Evolutionary conservation across 2,888 invertebrate genomes (phyloP).

Genomic region (Villa cingulata): DNA sequence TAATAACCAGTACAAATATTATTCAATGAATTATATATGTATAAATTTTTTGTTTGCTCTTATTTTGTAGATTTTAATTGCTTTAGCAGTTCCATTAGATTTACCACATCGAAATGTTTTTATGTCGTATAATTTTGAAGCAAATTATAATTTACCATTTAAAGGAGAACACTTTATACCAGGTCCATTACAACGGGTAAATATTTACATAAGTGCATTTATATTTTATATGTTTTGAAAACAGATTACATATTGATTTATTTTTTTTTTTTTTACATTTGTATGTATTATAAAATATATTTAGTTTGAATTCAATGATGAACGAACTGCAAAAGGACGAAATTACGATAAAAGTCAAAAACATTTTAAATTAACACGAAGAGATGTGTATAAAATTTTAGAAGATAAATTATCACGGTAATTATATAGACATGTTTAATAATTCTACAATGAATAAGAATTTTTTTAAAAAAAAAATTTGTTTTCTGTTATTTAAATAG

Average conservation of each 20-base stretch:
- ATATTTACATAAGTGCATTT: constrained; percentile 15
- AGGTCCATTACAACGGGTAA: constrained; percentile 42
- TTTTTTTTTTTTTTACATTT: too few relatives aligned
- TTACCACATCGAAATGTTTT: constrained; percentile 54
- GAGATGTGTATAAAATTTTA: constrained; percentile 41
- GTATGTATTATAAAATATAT: background rate
- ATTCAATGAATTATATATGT: background rate
- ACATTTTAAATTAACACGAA: constrained; percentile 28
- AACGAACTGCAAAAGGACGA: too few relatives aligned
- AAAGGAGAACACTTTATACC: constrained; percentile 46
- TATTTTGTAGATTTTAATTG: constrained; percentile 47
- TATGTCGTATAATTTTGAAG: constrained; percentile 60
- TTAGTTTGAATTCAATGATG: background rate
- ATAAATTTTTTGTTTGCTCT: background rate
- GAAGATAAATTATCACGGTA: constrained; percentile 44
- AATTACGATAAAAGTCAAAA: background rate
- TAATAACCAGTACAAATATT: background rate
- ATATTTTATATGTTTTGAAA: background rate
- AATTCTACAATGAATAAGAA: background rate
- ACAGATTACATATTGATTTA: background rate
- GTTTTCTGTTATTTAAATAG: background rate
- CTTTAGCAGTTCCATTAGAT: constrained; percentile 56
- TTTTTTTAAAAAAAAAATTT: background rate
- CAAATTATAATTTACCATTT: constrained; percentile 47
- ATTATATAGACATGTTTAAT: too few relatives aligned